phyloP scores from a whole-genome alignment of 2,113 vertebrate species.

The Pseudolaguvia tuberculata region DNA sequence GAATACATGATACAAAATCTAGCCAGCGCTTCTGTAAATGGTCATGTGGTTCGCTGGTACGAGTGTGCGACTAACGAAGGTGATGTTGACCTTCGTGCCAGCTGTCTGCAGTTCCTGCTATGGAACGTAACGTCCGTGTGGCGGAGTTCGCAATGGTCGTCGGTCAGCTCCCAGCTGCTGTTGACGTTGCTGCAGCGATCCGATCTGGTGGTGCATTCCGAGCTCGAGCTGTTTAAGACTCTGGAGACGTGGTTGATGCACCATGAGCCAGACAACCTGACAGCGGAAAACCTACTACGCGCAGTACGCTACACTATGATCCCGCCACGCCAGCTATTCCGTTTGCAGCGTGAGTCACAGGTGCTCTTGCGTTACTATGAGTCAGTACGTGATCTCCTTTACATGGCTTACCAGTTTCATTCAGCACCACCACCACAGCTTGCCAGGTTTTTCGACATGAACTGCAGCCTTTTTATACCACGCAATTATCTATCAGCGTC shows the following conservation, averaged over 20 bases:
- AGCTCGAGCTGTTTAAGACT: conserved; percentile 82
- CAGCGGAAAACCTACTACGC: conserved; percentile 76
- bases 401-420: conserved; percentile 94
- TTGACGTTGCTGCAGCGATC: conserved; percentile 82
- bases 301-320: conserved; percentile 93
- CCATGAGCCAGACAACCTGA: conserved; percentile 67
- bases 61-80: conserved; percentile 78
- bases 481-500: conserved; percentile 86
- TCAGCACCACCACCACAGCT: conserved; percentile 84
- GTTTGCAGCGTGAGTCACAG: conserved; percentile 80
- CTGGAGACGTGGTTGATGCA: conserved; percentile 82
- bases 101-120: conserved; percentile 85
- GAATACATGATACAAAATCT: conserved; percentile 87
- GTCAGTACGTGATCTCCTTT: conserved; percentile 84
- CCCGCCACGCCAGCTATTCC: conserved; percentile 83
- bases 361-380: conserved; percentile 73
- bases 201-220: conserved; percentile 85
- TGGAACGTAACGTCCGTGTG: conserved; percentile 88
- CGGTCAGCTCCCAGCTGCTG: conserved; percentile 77
- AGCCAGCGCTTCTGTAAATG: conserved; percentile 74
- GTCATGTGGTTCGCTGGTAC: conserved; percentile 89
- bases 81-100: conserved; percentile 74
- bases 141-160: conserved; percentile 77
- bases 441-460: conserved; percentile 91
- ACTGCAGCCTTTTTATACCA: conserved; percentile 90